phyloP scores from a whole-genome alignment of 2,797 vertebrate genomes.

The Nyctibius grandis region DNA sequence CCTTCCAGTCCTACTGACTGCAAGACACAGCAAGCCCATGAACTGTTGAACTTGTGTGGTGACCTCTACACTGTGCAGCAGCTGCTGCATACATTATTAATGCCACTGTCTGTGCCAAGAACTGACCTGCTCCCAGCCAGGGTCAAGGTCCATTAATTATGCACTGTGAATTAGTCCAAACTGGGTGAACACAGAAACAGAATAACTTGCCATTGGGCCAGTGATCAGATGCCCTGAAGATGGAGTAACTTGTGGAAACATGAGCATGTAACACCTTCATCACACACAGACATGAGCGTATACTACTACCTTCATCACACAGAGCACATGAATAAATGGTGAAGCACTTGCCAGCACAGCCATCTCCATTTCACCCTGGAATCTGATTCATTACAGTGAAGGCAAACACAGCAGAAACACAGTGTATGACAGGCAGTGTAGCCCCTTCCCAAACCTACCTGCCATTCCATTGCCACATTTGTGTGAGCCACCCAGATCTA shows the following conservation, averaged over 20 bases:
- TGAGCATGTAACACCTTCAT: background rate
- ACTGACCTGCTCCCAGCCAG: background rate
- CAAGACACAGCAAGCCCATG: background rate
- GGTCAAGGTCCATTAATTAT: background rate
- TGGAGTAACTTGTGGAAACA: background rate
- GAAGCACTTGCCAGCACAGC: background rate
- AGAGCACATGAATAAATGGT: background rate
- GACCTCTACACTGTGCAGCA: background rate
- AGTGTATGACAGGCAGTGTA: rapidly evolving
- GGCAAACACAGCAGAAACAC: background rate
- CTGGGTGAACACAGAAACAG: background rate
- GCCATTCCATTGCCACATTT: background rate
- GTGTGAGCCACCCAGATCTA: background rate
- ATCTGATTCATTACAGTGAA: background rate
- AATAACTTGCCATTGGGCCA: background rate
- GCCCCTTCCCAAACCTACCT: background rate
- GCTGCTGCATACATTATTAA: background rate
- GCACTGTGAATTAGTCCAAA: background rate
- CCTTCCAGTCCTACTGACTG: background rate
- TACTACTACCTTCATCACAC: background rate
- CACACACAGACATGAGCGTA: background rate
- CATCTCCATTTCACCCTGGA: background rate
- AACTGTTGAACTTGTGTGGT: background rate
- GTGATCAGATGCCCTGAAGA: background rate
- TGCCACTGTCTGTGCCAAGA: background rate